These are phyloP conservation scores for Microcebus lehilahytsara DNA, from an alignment of 2,113 vertebrate genomes.

Conservation along the genomic window DNA sequence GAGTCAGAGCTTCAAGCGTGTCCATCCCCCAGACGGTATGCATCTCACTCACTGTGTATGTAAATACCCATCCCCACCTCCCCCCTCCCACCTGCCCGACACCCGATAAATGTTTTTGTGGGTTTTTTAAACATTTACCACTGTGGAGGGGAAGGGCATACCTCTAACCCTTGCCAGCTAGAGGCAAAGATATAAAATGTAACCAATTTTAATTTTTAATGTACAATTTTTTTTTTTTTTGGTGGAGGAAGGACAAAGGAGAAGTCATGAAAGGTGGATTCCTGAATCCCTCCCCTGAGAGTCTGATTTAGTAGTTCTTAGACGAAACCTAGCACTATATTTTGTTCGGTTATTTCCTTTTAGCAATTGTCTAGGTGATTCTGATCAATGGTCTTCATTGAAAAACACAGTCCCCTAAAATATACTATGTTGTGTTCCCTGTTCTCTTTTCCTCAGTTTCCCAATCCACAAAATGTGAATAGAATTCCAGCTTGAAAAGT, in stretches of 20 bases:
- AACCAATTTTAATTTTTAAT: not conserved
- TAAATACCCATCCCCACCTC: no score
- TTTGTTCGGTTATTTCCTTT: not conserved
- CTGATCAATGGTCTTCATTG: not conserved
- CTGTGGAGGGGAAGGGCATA: no score
- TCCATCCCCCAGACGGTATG: no score
- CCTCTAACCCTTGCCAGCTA: no score
- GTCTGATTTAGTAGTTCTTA: not conserved
- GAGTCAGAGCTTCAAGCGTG: no score
- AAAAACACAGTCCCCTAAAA: not conserved
- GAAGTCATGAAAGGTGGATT: not conserved
- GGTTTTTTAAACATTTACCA: no score
- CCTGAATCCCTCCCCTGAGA: not conserved
- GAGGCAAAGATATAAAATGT: no score
- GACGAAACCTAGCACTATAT: not conserved
- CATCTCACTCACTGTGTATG: no score
- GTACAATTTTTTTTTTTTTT: not conserved
- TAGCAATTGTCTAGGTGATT: not conserved
- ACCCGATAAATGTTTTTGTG: no score
- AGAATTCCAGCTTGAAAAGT: not conserved
- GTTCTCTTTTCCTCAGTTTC: not conserved
- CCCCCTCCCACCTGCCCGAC: no score
- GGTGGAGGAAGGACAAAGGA: accelerated
- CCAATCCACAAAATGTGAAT: not conserved
- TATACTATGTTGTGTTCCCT: not conserved